Base-by-base conservation (phyloP, 2,797 vertebrate genomes). In the Crocodylus rhombifer region DNA sequence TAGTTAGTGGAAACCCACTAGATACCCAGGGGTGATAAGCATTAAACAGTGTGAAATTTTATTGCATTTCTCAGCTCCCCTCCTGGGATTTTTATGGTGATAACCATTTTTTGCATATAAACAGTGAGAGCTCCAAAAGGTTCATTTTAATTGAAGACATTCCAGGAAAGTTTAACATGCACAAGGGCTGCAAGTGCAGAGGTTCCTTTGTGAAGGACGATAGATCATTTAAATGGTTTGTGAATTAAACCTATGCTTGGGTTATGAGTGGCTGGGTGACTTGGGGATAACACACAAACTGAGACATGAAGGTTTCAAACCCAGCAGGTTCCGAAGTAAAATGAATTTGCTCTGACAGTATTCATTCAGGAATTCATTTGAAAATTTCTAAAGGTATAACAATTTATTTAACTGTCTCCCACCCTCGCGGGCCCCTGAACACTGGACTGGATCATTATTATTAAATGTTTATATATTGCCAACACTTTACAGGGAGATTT, bases 31-130 rank as follows among this genome's bases (percentile, higher is more conserved):
- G 96, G 97, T 96, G 95, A 96, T 87, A 92, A 96, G 91, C 96
- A 97, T 97, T 97, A 97, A 97, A 92, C 96, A 96, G 94, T 94
- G 91, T 95, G 96, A 95, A 95, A 93, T 96, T 97, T 96, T 94
- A 97, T 95, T 97, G 90, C 94, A 79, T 95, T 97, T 97, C 95
- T 87, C 96, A 93, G 86, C 75, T 84, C 88, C 91, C 95, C 95
- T 97, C 96, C 92, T 77, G 95, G 96, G 96, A 97, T 85, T 93
- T 96, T 95, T 91, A 91, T 86, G 86, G 94, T 1, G 23, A 95
- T 92, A 95, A 93, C 84, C 64, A 80, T 67, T 96, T 96, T 94
- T 97, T 96, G 95, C 92, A 96, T 94, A 95, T 75, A 96, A 97
- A 96, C 95, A 97, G 88, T 57, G 11, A 88, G 94, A 96, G 90